Percentiles rank a stretch among this genome's conserved stretches.
Conservation (phyloP, 23 tunicate species). For the Trididemnum nubilum region DNA sequence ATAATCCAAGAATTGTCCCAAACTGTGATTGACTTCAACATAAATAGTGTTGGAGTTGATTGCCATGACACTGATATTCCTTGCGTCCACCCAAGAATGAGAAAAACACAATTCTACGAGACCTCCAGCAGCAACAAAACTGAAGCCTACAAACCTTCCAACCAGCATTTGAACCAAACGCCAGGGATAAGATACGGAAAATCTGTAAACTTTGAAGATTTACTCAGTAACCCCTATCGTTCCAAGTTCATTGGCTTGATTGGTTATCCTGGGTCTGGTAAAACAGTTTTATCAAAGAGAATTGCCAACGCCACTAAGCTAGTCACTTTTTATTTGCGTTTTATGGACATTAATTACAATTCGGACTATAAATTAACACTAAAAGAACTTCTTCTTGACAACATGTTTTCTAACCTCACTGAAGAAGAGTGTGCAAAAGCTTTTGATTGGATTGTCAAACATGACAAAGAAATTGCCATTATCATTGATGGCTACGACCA, state of each 20-base stretch:
- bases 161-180: not conserved
- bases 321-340: not conserved
- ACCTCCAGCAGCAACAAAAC: not conserved
- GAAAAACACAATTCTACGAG: not conserved
- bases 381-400: slow-evolving; percentile 4
- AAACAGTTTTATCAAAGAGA: slow-evolving; percentile 3
- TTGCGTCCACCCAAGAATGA: not conserved
- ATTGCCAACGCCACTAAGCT: not conserved
- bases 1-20: no score
- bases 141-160: not conserved
- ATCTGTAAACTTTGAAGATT: slow-evolving; percentile 8
- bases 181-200: not conserved
- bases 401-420: not conserved
- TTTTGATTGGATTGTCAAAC: slow-evolving; percentile 15
- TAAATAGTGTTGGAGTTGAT: not conserved
- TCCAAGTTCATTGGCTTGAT: not conserved
- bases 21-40: no score
- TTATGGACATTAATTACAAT: slow-evolving; percentile 11
- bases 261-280: slow-evolving; percentile 15
- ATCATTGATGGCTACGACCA: slow-evolving; percentile 24
- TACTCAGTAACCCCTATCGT: not conserved
- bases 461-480: not conserved
- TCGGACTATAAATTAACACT: slow-evolving; percentile 1
- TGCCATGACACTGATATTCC: not conserved
- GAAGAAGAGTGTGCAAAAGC: not conserved